phyloP scores from a whole-genome alignment of 2,797 vertebrate species.

The Corythornis leucogaster region DNA sequence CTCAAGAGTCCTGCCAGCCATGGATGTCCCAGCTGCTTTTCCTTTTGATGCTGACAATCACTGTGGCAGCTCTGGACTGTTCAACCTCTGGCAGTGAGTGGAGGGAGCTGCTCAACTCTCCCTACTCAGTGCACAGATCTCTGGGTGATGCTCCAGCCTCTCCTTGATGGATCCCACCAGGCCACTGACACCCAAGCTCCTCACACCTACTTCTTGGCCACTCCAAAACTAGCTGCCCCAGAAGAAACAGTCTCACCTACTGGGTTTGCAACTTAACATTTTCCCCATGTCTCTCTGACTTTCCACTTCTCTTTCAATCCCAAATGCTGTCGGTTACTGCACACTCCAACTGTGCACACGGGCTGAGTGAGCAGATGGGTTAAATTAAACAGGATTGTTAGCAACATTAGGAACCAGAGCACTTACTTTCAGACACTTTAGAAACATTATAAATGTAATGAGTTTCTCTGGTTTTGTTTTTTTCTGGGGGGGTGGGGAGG shows the following conservation, averaged over 20 bases:
- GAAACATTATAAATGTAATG: constrained; percentile 39
- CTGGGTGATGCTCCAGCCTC: not conserved
- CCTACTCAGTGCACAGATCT: not conserved
- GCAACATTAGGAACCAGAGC: constrained; percentile 29
- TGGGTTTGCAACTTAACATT: not conserved
- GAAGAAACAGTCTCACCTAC: not conserved
- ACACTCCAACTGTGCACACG: constrained; percentile 26
- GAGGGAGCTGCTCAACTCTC: not conserved
- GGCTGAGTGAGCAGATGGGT: constrained; percentile 48
- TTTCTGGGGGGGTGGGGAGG: too few species aligned
- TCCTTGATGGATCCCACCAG: not conserved
- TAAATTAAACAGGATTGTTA: constrained; percentile 48
- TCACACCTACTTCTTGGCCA: not conserved
- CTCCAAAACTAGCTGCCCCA: not conserved
- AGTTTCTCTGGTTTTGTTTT: not conserved
- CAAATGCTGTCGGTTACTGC: constrained; percentile 5
- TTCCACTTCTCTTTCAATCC: constrained; percentile 26
- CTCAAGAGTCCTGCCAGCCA: not conserved
- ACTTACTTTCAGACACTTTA: constrained; percentile 52
- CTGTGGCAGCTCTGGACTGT: not conserved
- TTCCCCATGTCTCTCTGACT: not conserved
- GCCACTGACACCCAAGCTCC: not conserved
- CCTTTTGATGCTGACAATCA: not conserved
- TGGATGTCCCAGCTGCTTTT: not conserved
- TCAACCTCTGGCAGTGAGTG: not conserved